phyloP scores from a whole-genome alignment of 2,888 invertebrate genomes.

The Scaptomyza caliginosa region DNA sequence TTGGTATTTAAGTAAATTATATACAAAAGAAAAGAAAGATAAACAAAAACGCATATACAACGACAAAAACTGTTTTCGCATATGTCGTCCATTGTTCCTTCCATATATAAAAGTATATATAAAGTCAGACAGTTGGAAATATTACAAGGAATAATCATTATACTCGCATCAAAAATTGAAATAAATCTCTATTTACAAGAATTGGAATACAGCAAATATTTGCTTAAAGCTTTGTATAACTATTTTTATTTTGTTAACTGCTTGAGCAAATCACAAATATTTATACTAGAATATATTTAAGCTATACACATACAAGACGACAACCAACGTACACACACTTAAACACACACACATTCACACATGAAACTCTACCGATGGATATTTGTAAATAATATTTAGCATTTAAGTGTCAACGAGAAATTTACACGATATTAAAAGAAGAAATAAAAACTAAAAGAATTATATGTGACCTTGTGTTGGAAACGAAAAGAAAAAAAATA shows the following conservation, averaged over 20 bases:
- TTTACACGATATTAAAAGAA: constrained; percentile 47
- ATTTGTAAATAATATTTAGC: constrained; percentile 71
- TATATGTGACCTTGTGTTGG: constrained; percentile 63
- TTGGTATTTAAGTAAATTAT: constrained; percentile 7
- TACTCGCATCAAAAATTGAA: constrained; percentile 59
- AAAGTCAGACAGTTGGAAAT: constrained; percentile 1
- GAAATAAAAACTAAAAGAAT: background rate
- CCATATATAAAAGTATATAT: constrained; percentile 50
- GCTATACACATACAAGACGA: constrained; percentile 11
- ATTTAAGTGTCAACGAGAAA: constrained; percentile 61
- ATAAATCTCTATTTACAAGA: constrained; percentile 52
- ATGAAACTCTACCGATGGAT: constrained; percentile 47
- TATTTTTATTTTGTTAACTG: constrained; percentile 53
- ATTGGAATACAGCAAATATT: constrained; percentile 22
- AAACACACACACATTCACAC: constrained; percentile 11
- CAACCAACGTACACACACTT: no score
- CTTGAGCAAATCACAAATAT: constrained; percentile 43
- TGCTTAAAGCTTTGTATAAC: constrained; percentile 5
- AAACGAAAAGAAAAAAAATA: constrained; percentile 26
- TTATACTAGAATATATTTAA: constrained; percentile 16
- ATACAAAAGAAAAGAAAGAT: constrained; percentile 10
- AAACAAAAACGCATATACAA: constrained; percentile 41
- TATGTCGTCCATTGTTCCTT: constrained; percentile 81
- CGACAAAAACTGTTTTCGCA: constrained; percentile 55
- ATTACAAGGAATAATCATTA: constrained; percentile 41